Base-by-base conservation (phyloP, 1,140 invertebrate species). In the Hyles euphorbiae region DNA sequence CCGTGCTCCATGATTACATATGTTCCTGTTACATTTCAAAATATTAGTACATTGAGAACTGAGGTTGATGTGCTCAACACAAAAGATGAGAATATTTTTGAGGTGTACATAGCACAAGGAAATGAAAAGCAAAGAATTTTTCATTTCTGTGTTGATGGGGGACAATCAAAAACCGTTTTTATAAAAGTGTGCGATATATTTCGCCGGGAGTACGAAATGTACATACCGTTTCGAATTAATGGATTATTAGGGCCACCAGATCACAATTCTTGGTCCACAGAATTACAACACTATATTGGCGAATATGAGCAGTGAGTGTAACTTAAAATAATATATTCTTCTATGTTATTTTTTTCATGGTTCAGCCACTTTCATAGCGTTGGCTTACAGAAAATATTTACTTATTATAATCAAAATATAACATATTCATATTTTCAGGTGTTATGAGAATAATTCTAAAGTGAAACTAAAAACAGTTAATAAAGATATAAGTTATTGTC, bases 181-280 rank as follows among this genome's bases (percentile, higher is more conserved):
- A 76, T 88, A 34, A 81, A 83, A 81, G 72, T 88, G 10, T 74
- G 61, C 54, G 83, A 85, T 58, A 63, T 70, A 56, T 85, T 76
- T 70, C 68, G 80, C 12, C 70, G 82, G 66, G 82, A 85, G 64
- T 88, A 87, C 62, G 83, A 88, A 59, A 81, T 85, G 68, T 88
- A 74, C 59, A 76, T 87, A 53, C 85, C 85, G n/a, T 84, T 88
- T 62, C 82, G 76, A 78, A 65, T 87, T 45, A 88, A 88, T 65
- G 75, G 65, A 34, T 61, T 88, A 58, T 49, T 88, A 50, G 85
- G 85, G 4, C 85, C 85, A 5, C 85, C 85, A 50, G 63, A 79
- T 60, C 53, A 71, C 51, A 65, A 78, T 53, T 5, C 59, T 22
- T 60, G 40, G 33, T 81, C 81, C 10, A 82, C 74, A 34, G 81